Evolutionary conservation across 1,140 invertebrate genomes (phyloP).

Genomic region (silkworm (Bombyx mori)): DNA sequence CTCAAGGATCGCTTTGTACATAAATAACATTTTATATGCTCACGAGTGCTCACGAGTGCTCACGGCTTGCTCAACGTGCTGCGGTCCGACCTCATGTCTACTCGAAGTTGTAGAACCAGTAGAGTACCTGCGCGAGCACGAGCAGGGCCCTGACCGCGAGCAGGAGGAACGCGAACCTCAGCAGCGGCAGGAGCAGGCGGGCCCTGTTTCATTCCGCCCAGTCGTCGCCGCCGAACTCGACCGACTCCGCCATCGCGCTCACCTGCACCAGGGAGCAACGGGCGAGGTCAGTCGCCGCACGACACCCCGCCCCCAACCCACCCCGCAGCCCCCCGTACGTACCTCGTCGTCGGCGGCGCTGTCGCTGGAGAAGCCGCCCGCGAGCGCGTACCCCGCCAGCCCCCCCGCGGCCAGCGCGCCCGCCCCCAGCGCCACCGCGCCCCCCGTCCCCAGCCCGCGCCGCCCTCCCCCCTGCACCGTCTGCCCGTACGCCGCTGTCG

Average conservation of each 20-base stretch:
- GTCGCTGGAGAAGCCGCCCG: slow-evolving; percentile 46
- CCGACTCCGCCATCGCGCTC: slow-evolving; percentile 25
- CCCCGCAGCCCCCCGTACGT: not conserved
- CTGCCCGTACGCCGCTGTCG: slow-evolving; percentile 19
- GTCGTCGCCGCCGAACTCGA: slow-evolving; percentile 42
- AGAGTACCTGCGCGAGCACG: not conserved
- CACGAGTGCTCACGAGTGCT: too few species aligned
- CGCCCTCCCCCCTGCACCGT: slow-evolving; percentile 5
- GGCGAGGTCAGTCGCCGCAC: not conserved
- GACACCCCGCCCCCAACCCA: not conserved
- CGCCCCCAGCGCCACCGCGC: slow-evolving; percentile 44
- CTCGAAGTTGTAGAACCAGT: too few species aligned
- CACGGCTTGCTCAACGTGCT: too few species aligned
- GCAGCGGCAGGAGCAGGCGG: not conserved
- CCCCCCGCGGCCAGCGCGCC: slow-evolving; percentile 49
- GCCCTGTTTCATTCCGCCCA: slow-evolving; percentile 34
- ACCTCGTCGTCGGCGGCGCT: slow-evolving; percentile 28
- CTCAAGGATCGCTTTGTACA: too few species aligned
- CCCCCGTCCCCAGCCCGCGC: slow-evolving; percentile 41
- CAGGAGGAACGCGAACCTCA: not conserved
- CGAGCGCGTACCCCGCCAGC: slow-evolving; percentile 49
- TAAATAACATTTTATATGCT: too few species aligned
- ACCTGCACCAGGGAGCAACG: slow-evolving; percentile 23
- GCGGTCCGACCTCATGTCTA: too few species aligned
- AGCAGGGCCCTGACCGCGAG: not conserved